phyloP scores from a whole-genome alignment of 2,888 invertebrate species.

The Hyposoter didymator region DNA sequence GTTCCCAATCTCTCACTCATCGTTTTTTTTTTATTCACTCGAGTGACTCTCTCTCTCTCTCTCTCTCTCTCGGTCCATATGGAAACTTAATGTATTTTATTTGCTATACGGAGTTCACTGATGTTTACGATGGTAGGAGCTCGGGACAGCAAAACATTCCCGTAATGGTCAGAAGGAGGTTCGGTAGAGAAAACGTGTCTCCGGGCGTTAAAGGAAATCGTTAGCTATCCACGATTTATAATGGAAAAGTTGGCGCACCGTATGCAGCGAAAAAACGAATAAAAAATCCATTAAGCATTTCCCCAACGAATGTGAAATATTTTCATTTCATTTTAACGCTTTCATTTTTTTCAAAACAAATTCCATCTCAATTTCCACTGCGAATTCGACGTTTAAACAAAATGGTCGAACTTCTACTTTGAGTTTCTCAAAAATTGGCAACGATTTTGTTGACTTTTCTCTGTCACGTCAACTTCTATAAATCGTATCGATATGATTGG shows the following conservation, averaged over 20 bases:
- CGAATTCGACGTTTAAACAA: neutral
- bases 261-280: conserved; percentile 4
- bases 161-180: conserved; percentile 49
- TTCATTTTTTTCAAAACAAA: neutral
- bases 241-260: conserved; percentile 14
- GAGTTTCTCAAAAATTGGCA: neutral
- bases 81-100: conserved; percentile 36
- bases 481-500: neutral
- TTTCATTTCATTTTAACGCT: neutral
- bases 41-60: conserved; percentile 3
- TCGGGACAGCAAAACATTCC: conserved; percentile 16
- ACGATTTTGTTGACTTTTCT: neutral
- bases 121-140: conserved; percentile 20
- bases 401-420: neutral
- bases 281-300: neutral
- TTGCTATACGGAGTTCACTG: conserved; percentile 15
- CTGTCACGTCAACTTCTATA: neutral
- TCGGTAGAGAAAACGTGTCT: conserved; percentile 42
- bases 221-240: conserved; percentile 6
- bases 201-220: conserved; percentile 18
- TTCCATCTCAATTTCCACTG: neutral
- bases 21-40: conserved; percentile 51
- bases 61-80: conserved; percentile 37
- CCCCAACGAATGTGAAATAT: neutral
- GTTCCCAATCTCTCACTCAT: conserved; percentile 53